Evolutionary conservation across 2,888 invertebrate species (phyloP).

Genomic region (Rotaria sp.): DNA sequence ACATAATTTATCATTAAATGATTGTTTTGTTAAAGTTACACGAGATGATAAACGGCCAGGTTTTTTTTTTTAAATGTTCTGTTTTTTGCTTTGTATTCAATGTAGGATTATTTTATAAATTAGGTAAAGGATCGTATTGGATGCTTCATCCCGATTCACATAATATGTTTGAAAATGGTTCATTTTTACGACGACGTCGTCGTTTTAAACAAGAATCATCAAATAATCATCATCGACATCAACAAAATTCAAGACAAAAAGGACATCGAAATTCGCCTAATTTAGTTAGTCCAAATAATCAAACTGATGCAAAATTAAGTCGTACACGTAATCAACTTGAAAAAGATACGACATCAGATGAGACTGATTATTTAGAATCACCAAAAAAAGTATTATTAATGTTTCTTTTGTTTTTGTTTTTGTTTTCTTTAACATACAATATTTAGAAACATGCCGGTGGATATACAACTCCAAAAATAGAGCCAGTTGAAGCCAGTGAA

Average conservation of each 20-base stretch:
- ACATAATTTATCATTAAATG: slow-evolving; percentile 86
- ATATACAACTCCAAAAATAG: not conserved
- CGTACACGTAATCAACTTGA: not conserved
- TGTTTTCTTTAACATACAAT: not conserved
- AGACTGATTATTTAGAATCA: not conserved
- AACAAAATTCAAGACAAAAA: not conserved
- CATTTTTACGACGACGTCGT: slow-evolving; percentile 70
- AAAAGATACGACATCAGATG: not conserved
- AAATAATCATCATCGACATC: not conserved
- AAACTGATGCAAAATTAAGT: not conserved
- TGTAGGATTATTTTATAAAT: not conserved
- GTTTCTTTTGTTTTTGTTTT: not conserved
- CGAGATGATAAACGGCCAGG: slow-evolving; percentile 93
- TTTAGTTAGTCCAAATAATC: not conserved
- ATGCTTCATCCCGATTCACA: slow-evolving; percentile 87
- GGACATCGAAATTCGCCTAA: not conserved
- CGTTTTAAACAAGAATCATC: slow-evolving; percentile 50
- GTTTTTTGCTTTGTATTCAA: too few species aligned
- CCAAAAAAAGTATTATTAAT: not conserved
- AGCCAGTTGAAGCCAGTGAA: slow-evolving; percentile 24
- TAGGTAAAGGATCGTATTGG: slow-evolving; percentile 91
- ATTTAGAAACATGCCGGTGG: not conserved
- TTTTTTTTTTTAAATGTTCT: not conserved
- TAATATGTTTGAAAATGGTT: slow-evolving; percentile 95
- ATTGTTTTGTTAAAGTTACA: slow-evolving; percentile 92